phyloP scores from a whole-genome alignment of 2,888 invertebrate species.

The Dynastes grantii region DNA sequence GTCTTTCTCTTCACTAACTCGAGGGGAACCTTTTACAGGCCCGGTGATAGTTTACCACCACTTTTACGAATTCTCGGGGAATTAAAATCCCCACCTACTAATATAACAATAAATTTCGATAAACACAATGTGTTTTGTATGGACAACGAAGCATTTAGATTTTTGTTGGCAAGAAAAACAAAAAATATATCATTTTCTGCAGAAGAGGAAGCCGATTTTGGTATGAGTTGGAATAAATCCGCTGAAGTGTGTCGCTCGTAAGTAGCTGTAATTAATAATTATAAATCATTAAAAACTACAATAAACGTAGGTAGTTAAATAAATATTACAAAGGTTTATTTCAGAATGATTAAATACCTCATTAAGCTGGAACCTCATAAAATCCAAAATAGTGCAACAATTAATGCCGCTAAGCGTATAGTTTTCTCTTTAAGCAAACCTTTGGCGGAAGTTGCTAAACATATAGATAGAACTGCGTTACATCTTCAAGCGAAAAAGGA shows the following conservation, averaged over 20 bases:
- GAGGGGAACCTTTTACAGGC: slow-evolving; percentile 52
- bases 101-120: slow-evolving; percentile 47
- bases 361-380: slow-evolving; percentile 59
- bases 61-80: slow-evolving; percentile 45
- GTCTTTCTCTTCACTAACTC: slow-evolving; percentile 54
- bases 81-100: slow-evolving; percentile 45
- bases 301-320: no score
- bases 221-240: slow-evolving; percentile 51
- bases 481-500: slow-evolving; percentile 22
- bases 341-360: slow-evolving; percentile 45
- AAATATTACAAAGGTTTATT: background rate
- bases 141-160: slow-evolving; percentile 54
- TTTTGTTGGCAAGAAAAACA: slow-evolving; percentile 38
- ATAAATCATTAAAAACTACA: no score
- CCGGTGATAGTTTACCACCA: slow-evolving; percentile 52
- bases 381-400: slow-evolving; percentile 63
- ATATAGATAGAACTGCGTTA: slow-evolving; percentile 7
- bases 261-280: background rate
- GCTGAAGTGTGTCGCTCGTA: slow-evolving; percentile 38
- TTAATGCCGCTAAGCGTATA: slow-evolving; percentile 65
- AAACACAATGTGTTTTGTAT: slow-evolving; percentile 52
- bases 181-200: slow-evolving; percentile 34
- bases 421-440: slow-evolving; percentile 65
- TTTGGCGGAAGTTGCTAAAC: slow-evolving; percentile 63
- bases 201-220: slow-evolving; percentile 40